A percentile compares a stretch with the other conserved stretches of the same genome.
phyloP scores from a whole-genome alignment of 2,113 vertebrate species.

The Sphaerodactylus townsendi region DNA sequence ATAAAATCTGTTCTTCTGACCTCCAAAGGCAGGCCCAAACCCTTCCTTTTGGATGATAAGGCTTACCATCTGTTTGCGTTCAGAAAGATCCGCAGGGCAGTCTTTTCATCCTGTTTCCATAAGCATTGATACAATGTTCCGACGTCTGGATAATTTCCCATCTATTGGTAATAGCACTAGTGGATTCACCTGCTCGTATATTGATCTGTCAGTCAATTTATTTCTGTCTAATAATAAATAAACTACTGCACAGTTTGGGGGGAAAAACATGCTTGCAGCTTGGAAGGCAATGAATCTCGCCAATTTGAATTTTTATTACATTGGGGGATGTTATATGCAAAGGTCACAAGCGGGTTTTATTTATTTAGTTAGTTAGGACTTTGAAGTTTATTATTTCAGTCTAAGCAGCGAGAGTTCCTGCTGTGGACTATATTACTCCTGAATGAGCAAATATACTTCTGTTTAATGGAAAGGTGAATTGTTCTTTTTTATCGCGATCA shows the following conservation, averaged over 20 bases:
- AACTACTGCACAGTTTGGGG: not conserved
- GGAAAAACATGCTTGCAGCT: not conserved
- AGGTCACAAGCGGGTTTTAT: not conserved
- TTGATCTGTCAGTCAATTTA: not conserved
- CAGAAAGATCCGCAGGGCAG: not conserved
- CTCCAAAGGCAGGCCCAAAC: no score
- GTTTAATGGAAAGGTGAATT: conserved; percentile 1
- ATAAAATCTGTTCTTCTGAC: no score
- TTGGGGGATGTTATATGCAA: conserved; percentile 4
- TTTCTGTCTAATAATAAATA: not conserved
- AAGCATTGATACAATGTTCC: not conserved
- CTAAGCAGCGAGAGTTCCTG: not conserved
- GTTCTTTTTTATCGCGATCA: not conserved
- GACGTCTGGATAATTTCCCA: not conserved
- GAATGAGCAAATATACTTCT: conserved; percentile 12
- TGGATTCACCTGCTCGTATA: not conserved
- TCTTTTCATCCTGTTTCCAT: not conserved
- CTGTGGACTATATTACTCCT: conserved; percentile 12
- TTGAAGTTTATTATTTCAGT: conserved; percentile 16
- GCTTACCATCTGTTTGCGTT: not conserved
- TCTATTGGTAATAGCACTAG: not conserved
- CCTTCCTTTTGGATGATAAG: not conserved
- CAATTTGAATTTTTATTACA: conserved; percentile 30
- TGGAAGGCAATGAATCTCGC: conserved; percentile 9
- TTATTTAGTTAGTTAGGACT: conserved; percentile 13